Percentiles rank a stretch among this genome's conserved stretches.
These are phyloP conservation scores for Pyrocoelia pectoralis DNA, from an alignment of 2,888 invertebrate genomes.

Conservation along the genomic window DNA sequence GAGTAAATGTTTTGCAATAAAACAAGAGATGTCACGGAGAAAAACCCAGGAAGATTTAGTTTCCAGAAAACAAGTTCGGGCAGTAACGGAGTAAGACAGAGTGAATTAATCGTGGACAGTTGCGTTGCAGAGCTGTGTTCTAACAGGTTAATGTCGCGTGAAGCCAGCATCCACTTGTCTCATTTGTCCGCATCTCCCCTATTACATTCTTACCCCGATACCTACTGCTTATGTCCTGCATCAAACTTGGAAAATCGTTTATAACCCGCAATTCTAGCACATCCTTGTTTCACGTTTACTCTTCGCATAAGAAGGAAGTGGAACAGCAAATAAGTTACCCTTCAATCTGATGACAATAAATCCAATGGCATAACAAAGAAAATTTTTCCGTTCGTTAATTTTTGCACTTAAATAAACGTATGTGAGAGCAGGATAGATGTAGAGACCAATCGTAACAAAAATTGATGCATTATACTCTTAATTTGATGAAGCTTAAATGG, in stretches of 20 bases:
- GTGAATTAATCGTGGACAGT: conserved; percentile 55
- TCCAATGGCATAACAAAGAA: conserved; percentile 23
- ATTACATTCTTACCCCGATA: conserved; percentile 34
- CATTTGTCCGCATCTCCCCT: conserved; percentile 51
- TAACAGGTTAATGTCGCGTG: conserved; percentile 60
- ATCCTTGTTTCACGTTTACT: conserved; percentile 5
- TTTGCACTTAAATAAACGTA: neutral
- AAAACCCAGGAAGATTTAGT: conserved; percentile 46
- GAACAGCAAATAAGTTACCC: conserved; percentile 8
- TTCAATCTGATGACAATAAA: conserved; percentile 14
- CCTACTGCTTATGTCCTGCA: conserved; percentile 27
- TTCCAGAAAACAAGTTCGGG: conserved; percentile 47
- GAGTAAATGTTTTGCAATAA: conserved; percentile 23
- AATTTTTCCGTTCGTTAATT: conserved; percentile 20
- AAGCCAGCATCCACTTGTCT: conserved; percentile 56
- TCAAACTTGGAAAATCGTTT: conserved; percentile 16
- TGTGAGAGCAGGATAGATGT: conserved; percentile 13
- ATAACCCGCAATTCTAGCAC: conserved; percentile 5
- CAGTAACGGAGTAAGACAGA: conserved; percentile 42
- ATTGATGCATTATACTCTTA: conserved; percentile 38
- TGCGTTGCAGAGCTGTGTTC: conserved; percentile 50
- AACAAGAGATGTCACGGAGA: conserved; percentile 30
- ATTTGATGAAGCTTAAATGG: conserved; percentile 53
- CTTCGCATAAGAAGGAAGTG: neutral
- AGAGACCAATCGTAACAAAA: conserved; percentile 8